These are phyloP conservation scores for Seira ritae DNA, from an alignment of 2,888 invertebrate species.

Conservation along the genomic window DNA sequence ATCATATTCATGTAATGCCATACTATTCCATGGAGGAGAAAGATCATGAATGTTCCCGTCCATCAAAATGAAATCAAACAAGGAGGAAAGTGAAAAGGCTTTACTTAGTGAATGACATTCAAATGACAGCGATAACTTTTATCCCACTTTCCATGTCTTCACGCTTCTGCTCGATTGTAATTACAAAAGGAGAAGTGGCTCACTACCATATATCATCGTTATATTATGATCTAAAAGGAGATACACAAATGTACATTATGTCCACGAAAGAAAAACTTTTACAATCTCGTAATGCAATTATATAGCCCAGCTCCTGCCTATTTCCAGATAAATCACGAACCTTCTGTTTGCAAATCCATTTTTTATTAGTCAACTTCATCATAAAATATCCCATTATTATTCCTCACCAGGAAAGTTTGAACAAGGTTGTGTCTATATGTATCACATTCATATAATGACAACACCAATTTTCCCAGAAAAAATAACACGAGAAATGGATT, in stretches of 20 bases:
- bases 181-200: not conserved
- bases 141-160: too few relatives aligned
- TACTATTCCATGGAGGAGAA: not conserved
- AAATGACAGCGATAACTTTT: not conserved
- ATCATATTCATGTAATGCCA: conserved; percentile 10
- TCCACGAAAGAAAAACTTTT: not conserved
- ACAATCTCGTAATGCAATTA: not conserved
- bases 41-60: not conserved
- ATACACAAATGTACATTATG: too few relatives aligned
- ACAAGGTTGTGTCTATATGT: not conserved
- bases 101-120: not conserved
- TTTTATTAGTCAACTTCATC: not conserved
- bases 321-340: conserved; percentile 42
- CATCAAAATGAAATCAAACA: conserved; percentile 3
- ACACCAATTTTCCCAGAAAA: conserved; percentile 11
- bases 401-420: conserved; percentile 2
- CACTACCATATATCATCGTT: not conserved
- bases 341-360: conserved; percentile 51
- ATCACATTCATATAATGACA: not conserved
- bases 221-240: not conserved
- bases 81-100: not conserved
- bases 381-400: conserved; percentile 16
- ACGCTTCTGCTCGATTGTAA: too few relatives aligned
- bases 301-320: not conserved
- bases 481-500: not conserved